Evolutionary conservation across 92 coral and sea anemone species (phyloP), one percentile per base, ranked within the genome.

Genomic region (Epizoanthus ramosus): DNA sequence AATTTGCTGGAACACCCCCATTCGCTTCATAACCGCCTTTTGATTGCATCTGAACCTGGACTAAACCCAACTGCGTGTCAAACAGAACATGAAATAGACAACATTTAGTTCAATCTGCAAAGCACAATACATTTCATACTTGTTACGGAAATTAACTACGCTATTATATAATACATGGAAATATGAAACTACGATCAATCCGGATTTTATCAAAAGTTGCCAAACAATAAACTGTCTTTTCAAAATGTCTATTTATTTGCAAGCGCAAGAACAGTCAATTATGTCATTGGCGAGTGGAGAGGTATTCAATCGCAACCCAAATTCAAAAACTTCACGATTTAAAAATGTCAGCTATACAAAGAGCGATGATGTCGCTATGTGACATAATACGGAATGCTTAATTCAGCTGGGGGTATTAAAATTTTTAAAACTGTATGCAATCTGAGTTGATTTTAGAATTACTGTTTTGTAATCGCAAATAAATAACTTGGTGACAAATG

Each of bases 11-110:
- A 8, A 82, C 83, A 10, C 90, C 87, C 8, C 86, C 82, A 77
- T 77, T 79, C 6, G 82, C 87, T 33, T 83, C 79, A 39, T 93
- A 93, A 0, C 98, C 98, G 21, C 98, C 98, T 87, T 93, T 93
- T 3, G 98, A 93, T 68, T 89, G 93, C 98, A 93, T 93, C 87
- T 93, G 98, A 13, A 82, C 86, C 82, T 93, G 98, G 57, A 93
- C 89, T 57, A 89, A 79, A 31, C 95, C 90, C 23, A 93, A 93
- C 98, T 93, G 23, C 53, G 72, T 79, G 64, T 28, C 1, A 28
- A 5, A 16, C 72, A 24, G 31, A 68, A 39, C 60, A 68, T 59
- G 35, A 53, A 33, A 43, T 35, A 64, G 17, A 84, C 16, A 15
- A 57, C 24, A 24, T 52, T 25, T 1, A 16, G 43, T 43, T 5